Base-by-base conservation (phyloP, 2,888 invertebrate species). In the Erebia epiphron region DNA sequence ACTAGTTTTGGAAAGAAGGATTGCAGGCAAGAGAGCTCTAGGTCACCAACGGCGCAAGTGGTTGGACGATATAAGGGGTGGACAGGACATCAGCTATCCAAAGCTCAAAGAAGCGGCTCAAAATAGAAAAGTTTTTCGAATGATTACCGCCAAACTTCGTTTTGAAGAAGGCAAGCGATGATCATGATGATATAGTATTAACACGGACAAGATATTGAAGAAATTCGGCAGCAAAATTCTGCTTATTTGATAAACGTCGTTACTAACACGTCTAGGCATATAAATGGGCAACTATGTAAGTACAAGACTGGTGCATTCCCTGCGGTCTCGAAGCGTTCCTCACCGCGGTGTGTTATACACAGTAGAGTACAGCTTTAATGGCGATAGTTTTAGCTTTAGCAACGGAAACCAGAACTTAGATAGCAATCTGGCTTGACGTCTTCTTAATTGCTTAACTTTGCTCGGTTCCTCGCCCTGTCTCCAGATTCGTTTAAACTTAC, bases 391-490 rank as follows among this genome's bases (percentile, higher is more conserved):
- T 86, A 91, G 91, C 92, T 92, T 89, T 86, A 83, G 85, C 84
- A 83, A 80, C 80, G 82, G 88, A 86, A 90, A 90, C 90, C 91
- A 90, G 83, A 88, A 93, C 86, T 91, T 91, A 78, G 83, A 80
- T 81, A 80, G 67, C 82, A 84, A 91, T 90, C 91, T 87, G 85
- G 82, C 85, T 86, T 85, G 85, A 87, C 83, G 87, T 85, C 89
- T 88, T 89, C 89, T 89, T 92, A 92, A 92, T 92, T 93, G 88
- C 90, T 87, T 87, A 89, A 92, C 89, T 93, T 93, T 86, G 86
- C 83, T 83, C 84, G 78, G 82, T 79, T 79, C 83, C 82, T 85
- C 85, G 86, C 87, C 83, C 83, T 83, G 87, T 86, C 86, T 82
- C 82, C 78, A 81, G 82, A 83, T 86, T 87, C 85, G 85, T 87